Conservation (phyloP, 2,113 vertebrate genomes). For the Ictidomys tridecemlineatus region DNA sequence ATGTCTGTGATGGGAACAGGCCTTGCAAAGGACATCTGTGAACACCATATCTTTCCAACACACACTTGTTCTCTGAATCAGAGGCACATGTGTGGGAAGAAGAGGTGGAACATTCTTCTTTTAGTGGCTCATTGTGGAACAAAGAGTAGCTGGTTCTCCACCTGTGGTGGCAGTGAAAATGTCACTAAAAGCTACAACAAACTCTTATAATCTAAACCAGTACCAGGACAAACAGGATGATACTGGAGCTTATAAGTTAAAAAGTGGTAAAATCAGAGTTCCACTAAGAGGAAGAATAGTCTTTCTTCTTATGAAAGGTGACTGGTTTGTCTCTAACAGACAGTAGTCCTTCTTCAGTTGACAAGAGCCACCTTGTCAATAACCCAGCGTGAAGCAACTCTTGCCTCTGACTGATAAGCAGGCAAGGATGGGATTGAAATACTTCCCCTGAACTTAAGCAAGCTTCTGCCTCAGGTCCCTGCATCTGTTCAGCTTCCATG, state of each 20-base stretch:
- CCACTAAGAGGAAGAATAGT: background rate
- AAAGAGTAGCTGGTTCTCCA: background rate
- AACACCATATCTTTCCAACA: background rate
- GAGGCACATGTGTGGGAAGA: background rate
- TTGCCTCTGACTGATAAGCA: background rate
- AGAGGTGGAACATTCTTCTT: background rate
- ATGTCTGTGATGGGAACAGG: background rate
- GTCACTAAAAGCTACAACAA: background rate
- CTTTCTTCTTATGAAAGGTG: background rate
- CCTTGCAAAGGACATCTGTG: background rate
- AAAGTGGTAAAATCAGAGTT: background rate
- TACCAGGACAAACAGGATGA: background rate
- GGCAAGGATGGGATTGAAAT: background rate
- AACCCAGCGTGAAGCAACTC: background rate
- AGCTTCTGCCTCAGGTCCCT: background rate
- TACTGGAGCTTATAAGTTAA: background rate
- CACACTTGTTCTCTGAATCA: background rate
- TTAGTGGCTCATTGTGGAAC: background rate
- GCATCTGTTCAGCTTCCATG: background rate
- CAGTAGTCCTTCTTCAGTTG: background rate
- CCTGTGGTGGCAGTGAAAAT: background rate
- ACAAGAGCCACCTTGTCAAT: background rate
- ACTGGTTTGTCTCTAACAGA: background rate
- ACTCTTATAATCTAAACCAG: background rate
- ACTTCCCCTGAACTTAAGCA: background rate